Conservation (phyloP, 2,888 invertebrate genomes). For the Scaptodrosophila latifasciaeformis region DNA sequence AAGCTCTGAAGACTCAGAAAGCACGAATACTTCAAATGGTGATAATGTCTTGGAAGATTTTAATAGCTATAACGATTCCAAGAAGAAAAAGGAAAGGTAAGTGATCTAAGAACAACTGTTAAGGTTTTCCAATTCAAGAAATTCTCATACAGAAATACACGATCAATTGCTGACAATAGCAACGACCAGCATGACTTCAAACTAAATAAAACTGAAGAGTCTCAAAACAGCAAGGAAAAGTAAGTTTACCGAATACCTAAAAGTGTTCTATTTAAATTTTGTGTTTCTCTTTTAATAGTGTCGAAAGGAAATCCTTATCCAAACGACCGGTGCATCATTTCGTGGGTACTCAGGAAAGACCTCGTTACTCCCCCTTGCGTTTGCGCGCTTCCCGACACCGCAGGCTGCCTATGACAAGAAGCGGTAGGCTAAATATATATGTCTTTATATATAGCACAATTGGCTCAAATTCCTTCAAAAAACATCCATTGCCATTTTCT, state of each 20-base stretch:
- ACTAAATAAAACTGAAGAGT: too few relatives aligned
- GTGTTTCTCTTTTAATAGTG: too few relatives aligned
- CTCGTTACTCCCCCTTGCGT: slow-evolving; percentile 12
- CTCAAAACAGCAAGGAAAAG: too few relatives aligned
- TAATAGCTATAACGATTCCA: slow-evolving; percentile 55
- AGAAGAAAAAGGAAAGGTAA: slow-evolving; percentile 58
- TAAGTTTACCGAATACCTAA: too few relatives aligned
- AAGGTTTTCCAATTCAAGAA: background rate
- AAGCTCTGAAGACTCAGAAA: slow-evolving; percentile 15
- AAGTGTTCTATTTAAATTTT: too few relatives aligned
- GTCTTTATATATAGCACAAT: background rate
- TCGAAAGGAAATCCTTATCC: too few relatives aligned
- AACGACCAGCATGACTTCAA: too few relatives aligned
- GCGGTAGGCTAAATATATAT: slow-evolving; percentile 31
- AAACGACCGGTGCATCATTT: too few relatives aligned
- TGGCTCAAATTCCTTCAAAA: slow-evolving; percentile 13
- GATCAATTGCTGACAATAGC: slow-evolving; percentile 68
- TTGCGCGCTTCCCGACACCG: slow-evolving; percentile 30
- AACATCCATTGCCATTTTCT: too few relatives aligned
- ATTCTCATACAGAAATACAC: slow-evolving; percentile 57
- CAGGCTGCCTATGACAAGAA: slow-evolving; percentile 37
- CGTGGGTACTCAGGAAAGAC: too few relatives aligned
- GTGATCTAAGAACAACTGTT: background rate
- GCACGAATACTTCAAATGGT: slow-evolving; percentile 44
- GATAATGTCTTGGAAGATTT: slow-evolving; percentile 69